phyloP scores from a whole-genome alignment of 2,797 vertebrate species.

The Taenioides sp. region DNA sequence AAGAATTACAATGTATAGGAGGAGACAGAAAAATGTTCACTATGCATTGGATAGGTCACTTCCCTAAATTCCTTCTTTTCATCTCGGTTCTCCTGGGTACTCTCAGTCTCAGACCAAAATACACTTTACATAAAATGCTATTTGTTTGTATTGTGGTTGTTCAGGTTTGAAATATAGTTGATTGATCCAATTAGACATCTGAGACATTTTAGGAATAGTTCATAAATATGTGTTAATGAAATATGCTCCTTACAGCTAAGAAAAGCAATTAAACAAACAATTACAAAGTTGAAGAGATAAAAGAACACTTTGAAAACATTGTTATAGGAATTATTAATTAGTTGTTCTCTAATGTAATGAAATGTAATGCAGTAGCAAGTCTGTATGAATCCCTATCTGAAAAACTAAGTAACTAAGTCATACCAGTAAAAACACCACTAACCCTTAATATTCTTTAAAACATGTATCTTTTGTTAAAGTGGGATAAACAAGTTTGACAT shows the following conservation, averaged over 20 bases:
- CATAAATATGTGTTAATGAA: not conserved
- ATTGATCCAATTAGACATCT: not conserved
- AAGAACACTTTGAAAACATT: not conserved
- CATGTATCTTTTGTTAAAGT: too few relatives aligned
- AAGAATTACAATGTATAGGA: not conserved
- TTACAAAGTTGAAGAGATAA: not conserved
- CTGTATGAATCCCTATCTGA: too few relatives aligned
- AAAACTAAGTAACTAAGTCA: too few relatives aligned
- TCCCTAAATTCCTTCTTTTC: not conserved
- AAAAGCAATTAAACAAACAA: not conserved
- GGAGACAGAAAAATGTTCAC: constrained; percentile 2
- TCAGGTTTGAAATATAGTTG: not conserved
- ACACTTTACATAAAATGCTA: not conserved
- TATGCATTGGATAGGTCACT: constrained; percentile 6
- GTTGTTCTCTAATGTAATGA: too few relatives aligned
- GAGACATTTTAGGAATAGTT: not conserved
- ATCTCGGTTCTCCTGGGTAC: not conserved
- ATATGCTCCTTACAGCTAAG: not conserved
- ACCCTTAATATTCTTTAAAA: too few relatives aligned
- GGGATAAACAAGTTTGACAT: too few relatives aligned
- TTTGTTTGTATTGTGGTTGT: not conserved
- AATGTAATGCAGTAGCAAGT: too few relatives aligned
- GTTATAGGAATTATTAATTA: not conserved
- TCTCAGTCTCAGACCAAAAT: not conserved
- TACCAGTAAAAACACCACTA: too few relatives aligned